Conservation (phyloP, 30 jellyfish, hydroid and myxozoan genomes). For the Aurelia aurita region DNA sequence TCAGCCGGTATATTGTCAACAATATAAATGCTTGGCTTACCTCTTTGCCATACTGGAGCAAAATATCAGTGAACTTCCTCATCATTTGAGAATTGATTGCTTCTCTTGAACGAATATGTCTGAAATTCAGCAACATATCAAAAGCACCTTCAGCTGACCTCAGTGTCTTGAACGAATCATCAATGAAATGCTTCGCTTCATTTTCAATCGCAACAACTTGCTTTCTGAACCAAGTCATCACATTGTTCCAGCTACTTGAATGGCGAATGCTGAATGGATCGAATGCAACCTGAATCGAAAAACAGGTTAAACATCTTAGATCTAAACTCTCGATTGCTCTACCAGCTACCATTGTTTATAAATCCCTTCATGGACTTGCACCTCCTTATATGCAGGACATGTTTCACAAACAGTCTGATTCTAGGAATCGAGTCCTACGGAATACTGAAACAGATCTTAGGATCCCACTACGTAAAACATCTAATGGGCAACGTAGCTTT, state of each 20-base stretch:
- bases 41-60: slow-evolving; percentile 95
- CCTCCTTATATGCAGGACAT: too few relatives aligned
- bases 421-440: too few relatives aligned
- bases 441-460: too few relatives aligned
- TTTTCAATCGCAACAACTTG: slow-evolving; percentile 95
- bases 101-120: slow-evolving; percentile 95
- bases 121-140: slow-evolving; percentile 91
- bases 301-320: too few relatives aligned
- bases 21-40: slow-evolving; percentile 27
- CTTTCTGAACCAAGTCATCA: slow-evolving; percentile 90
- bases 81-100: slow-evolving; percentile 97
- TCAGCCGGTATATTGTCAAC: too few relatives aligned
- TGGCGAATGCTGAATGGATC: slow-evolving; percentile 94
- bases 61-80: slow-evolving; percentile 93
- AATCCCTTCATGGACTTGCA: too few relatives aligned
- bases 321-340: too few relatives aligned
- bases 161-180: slow-evolving; percentile 91
- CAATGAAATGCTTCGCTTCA: slow-evolving; percentile 97
- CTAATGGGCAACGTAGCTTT: too few relatives aligned
- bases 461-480: too few relatives aligned
- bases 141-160: slow-evolving; percentile 99
- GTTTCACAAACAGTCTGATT: too few relatives aligned
- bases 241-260: slow-evolving; percentile 86
- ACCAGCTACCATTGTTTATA: too few relatives aligned
- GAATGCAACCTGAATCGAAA: slow-evolving; percentile 71